phyloP scores from a whole-genome alignment of 1,140 invertebrate species.

The Heliconius congener region DNA sequence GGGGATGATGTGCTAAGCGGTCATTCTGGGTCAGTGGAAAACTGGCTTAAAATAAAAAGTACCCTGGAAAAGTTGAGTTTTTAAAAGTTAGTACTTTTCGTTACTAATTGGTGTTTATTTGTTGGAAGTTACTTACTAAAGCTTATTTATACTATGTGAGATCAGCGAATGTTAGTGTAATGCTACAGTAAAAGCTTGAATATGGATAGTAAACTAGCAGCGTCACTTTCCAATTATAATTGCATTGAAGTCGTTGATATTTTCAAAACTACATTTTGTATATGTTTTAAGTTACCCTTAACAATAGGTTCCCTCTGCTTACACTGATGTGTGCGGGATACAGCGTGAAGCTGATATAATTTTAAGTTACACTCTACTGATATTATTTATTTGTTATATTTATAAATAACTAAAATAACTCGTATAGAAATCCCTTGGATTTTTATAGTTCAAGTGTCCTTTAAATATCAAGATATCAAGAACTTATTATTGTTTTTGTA shows the following conservation, averaged over 20 bases:
- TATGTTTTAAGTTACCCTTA: too few species aligned
- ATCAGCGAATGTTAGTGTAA: not conserved
- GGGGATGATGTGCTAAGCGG: slow-evolving; percentile 25
- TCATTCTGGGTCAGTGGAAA: slow-evolving; percentile 19
- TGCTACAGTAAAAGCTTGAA: not conserved
- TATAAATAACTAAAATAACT: too few species aligned
- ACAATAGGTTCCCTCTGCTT: too few species aligned
- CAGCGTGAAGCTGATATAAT: too few species aligned
- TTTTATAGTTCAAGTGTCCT: not conserved
- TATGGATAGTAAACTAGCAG: too few species aligned
- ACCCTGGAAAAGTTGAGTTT: not conserved
- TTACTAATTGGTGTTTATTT: slow-evolving; percentile 9
- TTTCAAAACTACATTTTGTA: too few species aligned
- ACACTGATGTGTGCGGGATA: too few species aligned
- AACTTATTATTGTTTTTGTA: not conserved
- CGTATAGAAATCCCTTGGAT: too few species aligned
- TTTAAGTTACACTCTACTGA: too few species aligned
- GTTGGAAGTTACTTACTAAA: not conserved
- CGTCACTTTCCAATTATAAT: too few species aligned
- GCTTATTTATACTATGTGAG: not conserved
- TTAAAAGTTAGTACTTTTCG: slow-evolving; percentile 2
- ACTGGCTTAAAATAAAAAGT: slow-evolving; percentile 13
- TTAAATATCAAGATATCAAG: not conserved
- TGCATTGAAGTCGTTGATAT: too few species aligned
- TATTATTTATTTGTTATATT: too few species aligned